Evolutionary conservation across 2,113 vertebrate species (phyloP).

Genomic region (Coregonus clupeaformis): DNA sequence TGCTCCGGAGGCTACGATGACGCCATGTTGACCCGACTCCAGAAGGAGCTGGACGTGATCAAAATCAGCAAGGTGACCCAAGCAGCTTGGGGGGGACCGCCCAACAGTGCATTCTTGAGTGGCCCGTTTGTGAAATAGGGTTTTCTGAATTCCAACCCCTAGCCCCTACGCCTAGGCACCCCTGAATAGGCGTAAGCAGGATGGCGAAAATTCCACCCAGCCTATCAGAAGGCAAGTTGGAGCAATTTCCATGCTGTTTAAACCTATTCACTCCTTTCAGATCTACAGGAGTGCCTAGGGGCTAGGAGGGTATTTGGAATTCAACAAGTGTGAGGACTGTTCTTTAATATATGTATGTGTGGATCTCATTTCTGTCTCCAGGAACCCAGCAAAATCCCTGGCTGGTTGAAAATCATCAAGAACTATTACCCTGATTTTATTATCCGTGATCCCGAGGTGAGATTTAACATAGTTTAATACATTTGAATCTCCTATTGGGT

Average conservation of each 20-base stretch:
- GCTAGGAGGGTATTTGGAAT: too few relatives aligned
- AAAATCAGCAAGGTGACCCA: slow-evolving; percentile 95
- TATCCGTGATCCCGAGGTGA: slow-evolving; percentile 91
- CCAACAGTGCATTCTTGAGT: background rate
- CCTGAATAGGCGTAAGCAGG: too few relatives aligned
- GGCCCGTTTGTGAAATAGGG: too few relatives aligned
- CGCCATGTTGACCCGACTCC: slow-evolving; percentile 86
- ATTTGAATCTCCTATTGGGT: background rate
- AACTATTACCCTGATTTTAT: slow-evolving; percentile 98
- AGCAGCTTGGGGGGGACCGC: background rate
- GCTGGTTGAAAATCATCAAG: slow-evolving; percentile 95
- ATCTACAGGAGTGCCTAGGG: too few relatives aligned
- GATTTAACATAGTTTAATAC: slow-evolving; percentile 15
- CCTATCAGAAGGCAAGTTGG: too few relatives aligned
- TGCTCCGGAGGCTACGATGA: slow-evolving; percentile 94
- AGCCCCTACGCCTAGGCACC: too few relatives aligned
- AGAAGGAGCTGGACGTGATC: slow-evolving; percentile 93
- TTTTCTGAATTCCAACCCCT: too few relatives aligned
- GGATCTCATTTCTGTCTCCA: slow-evolving; percentile 53
- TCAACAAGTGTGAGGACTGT: background rate
- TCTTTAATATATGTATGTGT: slow-evolving; percentile 2
- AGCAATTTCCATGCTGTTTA: too few relatives aligned
- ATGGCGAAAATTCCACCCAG: too few relatives aligned
- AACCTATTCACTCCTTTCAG: too few relatives aligned
- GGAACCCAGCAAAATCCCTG: slow-evolving; percentile 94